Percentiles rank a stretch among this genome's conserved stretches.
Conservation (phyloP, 2,113 vertebrate genomes). For the Chlamydotis undulata region DNA sequence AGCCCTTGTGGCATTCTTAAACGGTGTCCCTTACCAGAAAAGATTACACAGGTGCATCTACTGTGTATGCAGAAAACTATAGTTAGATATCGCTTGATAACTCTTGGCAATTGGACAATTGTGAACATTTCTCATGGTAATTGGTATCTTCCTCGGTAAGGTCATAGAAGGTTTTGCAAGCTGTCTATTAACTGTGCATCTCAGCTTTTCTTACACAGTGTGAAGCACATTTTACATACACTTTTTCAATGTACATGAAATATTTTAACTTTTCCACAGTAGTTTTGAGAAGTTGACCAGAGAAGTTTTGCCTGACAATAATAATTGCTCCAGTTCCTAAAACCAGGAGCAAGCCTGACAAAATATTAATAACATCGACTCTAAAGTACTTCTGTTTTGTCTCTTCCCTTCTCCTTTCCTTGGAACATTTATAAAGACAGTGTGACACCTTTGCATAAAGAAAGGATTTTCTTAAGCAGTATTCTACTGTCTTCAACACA, state of each 20-base stretch:
- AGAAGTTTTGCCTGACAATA: not conserved
- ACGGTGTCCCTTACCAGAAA: not conserved
- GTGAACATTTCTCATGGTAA: constrained; percentile 29
- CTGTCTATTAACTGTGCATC: not conserved
- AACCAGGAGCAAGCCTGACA: not conserved
- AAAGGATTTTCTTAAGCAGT: not conserved
- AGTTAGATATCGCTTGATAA: not conserved
- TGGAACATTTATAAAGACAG: not conserved
- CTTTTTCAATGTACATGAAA: not conserved
- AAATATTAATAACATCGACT: not conserved
- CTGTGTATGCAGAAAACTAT: not conserved
- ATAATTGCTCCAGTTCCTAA: not conserved
- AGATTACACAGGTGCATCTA: not conserved
- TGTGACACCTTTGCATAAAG: not conserved
- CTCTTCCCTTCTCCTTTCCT: not conserved
- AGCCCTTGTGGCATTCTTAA: not conserved
- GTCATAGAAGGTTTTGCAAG: not conserved
- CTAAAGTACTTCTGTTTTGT: not conserved
- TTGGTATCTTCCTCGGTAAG: not conserved
- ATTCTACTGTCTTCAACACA: not conserved
- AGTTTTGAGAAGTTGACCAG: not conserved
- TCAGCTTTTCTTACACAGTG: not conserved
- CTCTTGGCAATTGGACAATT: constrained; percentile 13
- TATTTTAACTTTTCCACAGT: constrained; percentile 3
- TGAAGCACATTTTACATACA: not conserved